Evolutionary conservation across 2,113 vertebrate species (phyloP).

Genomic region (Delphinus delphis): DNA sequence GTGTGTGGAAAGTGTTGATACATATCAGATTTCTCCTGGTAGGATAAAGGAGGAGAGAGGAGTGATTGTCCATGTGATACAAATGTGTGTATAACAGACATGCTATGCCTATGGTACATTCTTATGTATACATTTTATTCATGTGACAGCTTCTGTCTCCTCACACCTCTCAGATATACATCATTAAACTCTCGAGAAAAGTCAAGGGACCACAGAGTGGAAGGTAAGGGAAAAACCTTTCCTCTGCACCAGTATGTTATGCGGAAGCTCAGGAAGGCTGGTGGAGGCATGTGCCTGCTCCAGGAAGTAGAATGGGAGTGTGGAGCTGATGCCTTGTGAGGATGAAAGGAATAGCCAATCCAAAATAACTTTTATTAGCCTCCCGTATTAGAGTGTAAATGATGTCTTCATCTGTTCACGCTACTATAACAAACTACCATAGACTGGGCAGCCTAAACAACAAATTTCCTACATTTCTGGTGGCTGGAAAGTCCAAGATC

Average conservation of each 20-base stretch:
- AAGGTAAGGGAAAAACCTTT: background rate
- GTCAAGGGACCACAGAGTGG: background rate
- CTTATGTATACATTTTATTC: background rate
- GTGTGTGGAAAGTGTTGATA: rapidly evolving
- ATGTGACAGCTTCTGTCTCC: background rate
- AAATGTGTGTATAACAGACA: too few relatives aligned
- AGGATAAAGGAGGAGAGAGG: too few relatives aligned
- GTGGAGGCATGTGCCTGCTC: background rate
- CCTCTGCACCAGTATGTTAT: rapidly evolving
- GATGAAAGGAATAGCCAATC: background rate
- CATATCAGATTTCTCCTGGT: background rate
- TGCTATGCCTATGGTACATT: rapidly evolving
- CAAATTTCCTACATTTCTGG: background rate
- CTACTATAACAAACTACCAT: background rate
- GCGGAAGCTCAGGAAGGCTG: background rate
- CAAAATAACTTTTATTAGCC: background rate
- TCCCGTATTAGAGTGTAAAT: background rate
- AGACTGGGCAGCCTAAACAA: background rate
- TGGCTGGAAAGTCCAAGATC: background rate
- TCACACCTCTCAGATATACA: background rate
- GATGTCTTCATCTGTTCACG: background rate
- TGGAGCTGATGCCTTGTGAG: background rate
- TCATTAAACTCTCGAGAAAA: background rate
- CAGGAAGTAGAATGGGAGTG: rapidly evolving
- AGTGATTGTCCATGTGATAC: background rate